Evolutionary conservation across 2,888 invertebrate genomes (phyloP).

Genomic region (Troides aeacus): DNA sequence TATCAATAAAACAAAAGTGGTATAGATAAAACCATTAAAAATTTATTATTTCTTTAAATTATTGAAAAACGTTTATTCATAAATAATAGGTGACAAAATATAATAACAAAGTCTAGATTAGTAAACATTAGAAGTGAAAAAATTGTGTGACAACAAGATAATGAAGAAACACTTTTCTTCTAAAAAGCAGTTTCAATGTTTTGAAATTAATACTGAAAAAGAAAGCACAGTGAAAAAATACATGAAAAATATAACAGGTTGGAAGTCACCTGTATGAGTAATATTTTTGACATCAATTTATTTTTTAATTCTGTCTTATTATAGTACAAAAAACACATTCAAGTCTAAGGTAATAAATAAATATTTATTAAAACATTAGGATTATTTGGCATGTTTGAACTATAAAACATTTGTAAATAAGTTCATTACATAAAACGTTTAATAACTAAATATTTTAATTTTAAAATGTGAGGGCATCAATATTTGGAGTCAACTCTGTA

Average conservation of each 20-base stretch:
- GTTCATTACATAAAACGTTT: constrained; percentile 31
- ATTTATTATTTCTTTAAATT: constrained; percentile 29
- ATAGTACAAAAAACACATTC: constrained; percentile 16
- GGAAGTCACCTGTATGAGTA: constrained; percentile 23
- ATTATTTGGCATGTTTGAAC: constrained; percentile 52
- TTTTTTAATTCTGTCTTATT: constrained; percentile 18
- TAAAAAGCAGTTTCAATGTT: constrained; percentile 56
- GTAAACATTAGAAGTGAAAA: constrained; percentile 32
- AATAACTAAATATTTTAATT: constrained; percentile 19
- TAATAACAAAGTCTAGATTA: constrained; percentile 29
- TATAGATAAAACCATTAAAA: constrained; percentile 21
- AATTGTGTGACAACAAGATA: constrained; percentile 39
- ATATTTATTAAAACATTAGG: constrained; percentile 39
- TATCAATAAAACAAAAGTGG: constrained; percentile 32
- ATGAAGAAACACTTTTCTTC: constrained; percentile 59
- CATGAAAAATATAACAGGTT: constrained; percentile 31
- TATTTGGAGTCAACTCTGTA: constrained; percentile 49
- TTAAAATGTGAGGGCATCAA: constrained; percentile 31
- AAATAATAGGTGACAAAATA: constrained; percentile 25
- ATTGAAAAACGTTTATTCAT: constrained; percentile 15
- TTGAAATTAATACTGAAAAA: constrained; percentile 37
- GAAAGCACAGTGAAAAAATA: constrained; percentile 38
- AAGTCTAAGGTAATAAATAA: constrained; percentile 24
- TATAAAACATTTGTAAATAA: constrained; percentile 57
- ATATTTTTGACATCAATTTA: constrained; percentile 1